These are phyloP conservation scores for Pollenia amentaria DNA, from an alignment of 2,888 invertebrate species.

Conservation along the genomic window DNA sequence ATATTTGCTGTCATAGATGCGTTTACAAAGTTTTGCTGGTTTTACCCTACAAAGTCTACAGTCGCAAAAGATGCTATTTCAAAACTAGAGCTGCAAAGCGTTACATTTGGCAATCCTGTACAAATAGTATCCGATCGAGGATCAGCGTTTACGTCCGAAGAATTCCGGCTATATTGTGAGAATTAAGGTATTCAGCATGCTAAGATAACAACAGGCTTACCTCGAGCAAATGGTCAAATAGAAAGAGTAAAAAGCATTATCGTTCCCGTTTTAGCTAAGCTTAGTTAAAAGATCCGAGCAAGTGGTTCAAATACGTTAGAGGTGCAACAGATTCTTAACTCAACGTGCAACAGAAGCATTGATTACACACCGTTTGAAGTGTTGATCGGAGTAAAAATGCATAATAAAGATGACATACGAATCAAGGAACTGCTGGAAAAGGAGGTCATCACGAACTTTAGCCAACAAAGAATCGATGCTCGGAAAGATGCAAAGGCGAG, in stretches of 20 bases:
- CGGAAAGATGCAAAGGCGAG: not conserved
- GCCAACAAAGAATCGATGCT: not conserved
- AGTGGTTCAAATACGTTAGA: conserved; percentile 25
- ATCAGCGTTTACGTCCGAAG: conserved; percentile 76
- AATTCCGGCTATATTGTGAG: not conserved
- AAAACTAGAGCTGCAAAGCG: conserved; percentile 73
- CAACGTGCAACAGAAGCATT: conserved; percentile 40
- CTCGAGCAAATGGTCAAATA: conserved; percentile 63
- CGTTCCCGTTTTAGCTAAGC: too few species aligned
- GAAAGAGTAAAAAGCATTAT: too few species aligned
- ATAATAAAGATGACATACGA: not conserved
- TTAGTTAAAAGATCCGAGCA: conserved; percentile 36
- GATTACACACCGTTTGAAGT: conserved; percentile 55
- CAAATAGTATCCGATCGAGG: conserved; percentile 80
- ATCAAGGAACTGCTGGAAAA: not conserved
- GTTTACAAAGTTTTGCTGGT: conserved; percentile 64
- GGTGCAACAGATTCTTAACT: conserved; percentile 49
- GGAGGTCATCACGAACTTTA: not conserved
- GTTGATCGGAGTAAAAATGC: too few species aligned
- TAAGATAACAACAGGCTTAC: conserved; percentile 65
- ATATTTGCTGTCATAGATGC: conserved; percentile 64
- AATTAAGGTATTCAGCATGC: not conserved
- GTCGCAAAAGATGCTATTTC: conserved; percentile 9
- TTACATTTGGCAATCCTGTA: conserved; percentile 81
- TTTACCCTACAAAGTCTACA: conserved; percentile 44